Conservation (phyloP, 2,888 invertebrate species). For the Thelaira solivaga region DNA sequence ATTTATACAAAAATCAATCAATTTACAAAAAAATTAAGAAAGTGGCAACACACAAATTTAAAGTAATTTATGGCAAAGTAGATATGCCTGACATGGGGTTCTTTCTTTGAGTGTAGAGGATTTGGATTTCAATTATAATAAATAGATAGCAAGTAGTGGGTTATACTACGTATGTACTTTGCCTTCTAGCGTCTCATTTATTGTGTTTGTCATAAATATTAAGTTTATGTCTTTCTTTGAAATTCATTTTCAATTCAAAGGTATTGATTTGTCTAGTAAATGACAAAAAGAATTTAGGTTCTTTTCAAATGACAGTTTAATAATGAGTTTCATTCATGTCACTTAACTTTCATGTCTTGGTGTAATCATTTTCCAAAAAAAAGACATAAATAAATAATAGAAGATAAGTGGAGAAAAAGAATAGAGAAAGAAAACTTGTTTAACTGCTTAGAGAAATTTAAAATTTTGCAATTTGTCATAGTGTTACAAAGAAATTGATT, state of each 20-base stretch:
- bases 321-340: not conserved
- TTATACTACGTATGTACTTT: too few species aligned
- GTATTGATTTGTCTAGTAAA: slow-evolving; percentile 24
- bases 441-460: not conserved
- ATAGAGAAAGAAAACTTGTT: not conserved
- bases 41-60: too few species aligned
- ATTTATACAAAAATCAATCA: too few species aligned
- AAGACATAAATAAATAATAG: not conserved
- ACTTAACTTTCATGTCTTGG: slow-evolving; percentile 15
- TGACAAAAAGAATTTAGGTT: slow-evolving; percentile 6
- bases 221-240: not conserved
- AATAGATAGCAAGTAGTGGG: not conserved
- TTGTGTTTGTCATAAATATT: not conserved
- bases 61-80: too few species aligned
- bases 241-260: not conserved
- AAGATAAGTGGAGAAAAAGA: not conserved
- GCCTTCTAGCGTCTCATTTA: not conserved
- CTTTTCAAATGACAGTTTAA: not conserved
- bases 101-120: too few species aligned
- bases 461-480: not conserved
- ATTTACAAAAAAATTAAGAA: too few species aligned
- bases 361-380: slow-evolving; percentile 20
- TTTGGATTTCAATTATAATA: not conserved
- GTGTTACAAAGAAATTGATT: too few species aligned
- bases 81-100: too few species aligned